Evolutionary conservation across 2,797 vertebrate species (phyloP).

Genomic region (Columba guinea): DNA sequence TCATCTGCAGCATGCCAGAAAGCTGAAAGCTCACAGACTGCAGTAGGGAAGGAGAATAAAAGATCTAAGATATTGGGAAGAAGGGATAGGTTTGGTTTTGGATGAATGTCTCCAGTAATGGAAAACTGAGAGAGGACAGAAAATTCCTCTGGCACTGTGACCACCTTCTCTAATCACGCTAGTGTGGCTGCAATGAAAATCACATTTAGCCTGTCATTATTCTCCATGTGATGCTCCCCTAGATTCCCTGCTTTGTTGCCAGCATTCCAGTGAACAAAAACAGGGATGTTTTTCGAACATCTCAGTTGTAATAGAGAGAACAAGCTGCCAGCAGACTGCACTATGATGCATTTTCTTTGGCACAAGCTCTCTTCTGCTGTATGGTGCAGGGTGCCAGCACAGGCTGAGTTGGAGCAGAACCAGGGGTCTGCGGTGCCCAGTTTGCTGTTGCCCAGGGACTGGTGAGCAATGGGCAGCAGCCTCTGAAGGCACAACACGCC

Average conservation of each 20-base stretch:
- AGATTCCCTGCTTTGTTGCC: neutral
- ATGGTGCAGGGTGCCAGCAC: neutral
- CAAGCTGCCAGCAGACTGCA: neutral
- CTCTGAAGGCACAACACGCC: fast-evolving
- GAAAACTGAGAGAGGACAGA: neutral
- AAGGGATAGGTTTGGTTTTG: neutral
- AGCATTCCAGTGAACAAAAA: neutral
- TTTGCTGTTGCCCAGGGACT: neutral
- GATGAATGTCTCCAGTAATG: neutral
- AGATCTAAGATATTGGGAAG: neutral
- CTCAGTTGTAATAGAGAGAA: neutral
- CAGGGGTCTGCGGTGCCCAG: neutral
- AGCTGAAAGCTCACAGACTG: neutral
- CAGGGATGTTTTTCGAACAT: neutral
- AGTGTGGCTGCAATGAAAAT: neutral
- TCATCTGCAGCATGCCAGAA: neutral
- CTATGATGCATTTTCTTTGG: neutral
- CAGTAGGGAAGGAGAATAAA: neutral
- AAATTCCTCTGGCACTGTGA: neutral
- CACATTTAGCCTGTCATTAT: neutral
- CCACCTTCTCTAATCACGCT: neutral
- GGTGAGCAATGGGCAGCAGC: neutral
- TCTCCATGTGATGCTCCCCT: neutral
- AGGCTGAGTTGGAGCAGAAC: neutral
- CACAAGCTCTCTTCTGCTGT: neutral